These are phyloP conservation scores for Tribolium madens DNA, from an alignment of 1,140 invertebrate genomes.

Conservation along the genomic window DNA sequence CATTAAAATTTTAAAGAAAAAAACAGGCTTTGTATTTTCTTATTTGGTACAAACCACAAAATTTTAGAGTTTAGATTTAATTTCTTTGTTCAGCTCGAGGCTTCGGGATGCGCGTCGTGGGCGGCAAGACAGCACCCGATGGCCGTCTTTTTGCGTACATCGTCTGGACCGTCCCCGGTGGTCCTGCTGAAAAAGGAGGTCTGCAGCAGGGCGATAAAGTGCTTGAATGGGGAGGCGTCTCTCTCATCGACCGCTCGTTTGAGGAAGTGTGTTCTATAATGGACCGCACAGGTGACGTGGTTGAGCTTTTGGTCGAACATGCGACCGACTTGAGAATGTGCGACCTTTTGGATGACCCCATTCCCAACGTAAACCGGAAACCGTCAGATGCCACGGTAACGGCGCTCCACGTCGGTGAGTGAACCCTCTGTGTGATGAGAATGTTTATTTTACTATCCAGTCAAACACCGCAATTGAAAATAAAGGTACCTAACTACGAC, in stretches of 20 bases:
- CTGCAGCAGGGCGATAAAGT: slow-evolving; percentile 90
- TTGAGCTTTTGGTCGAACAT: slow-evolving; percentile 86
- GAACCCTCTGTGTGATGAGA: not conserved
- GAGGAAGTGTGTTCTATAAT: slow-evolving; percentile 90
- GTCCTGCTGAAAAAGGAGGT: slow-evolving; percentile 89
- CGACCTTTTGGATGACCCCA: slow-evolving; percentile 74
- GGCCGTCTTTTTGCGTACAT: slow-evolving; percentile 90
- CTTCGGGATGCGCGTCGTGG: slow-evolving; percentile 93
- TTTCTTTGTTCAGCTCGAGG: slow-evolving; percentile 77
- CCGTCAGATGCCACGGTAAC: slow-evolving; percentile 62
- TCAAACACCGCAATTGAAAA: not conserved
- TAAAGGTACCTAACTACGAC: no score
- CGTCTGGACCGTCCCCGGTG: slow-evolving; percentile 90
- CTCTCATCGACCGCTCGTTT: slow-evolving; percentile 88
- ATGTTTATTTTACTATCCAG: not conserved
- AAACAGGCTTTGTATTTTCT: no score
- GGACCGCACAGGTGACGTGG: slow-evolving; percentile 84
- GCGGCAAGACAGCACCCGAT: slow-evolving; percentile 86
- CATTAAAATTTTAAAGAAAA: no score
- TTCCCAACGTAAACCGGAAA: slow-evolving; percentile 58
- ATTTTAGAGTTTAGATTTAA: no score
- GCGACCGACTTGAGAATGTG: slow-evolving; percentile 77
- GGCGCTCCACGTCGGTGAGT: slow-evolving; percentile 63
- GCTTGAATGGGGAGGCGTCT: slow-evolving; percentile 86
- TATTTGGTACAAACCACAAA: no score